Base-by-base conservation (phyloP, 2,113 vertebrate genomes). In the Carassius auratus region DNA sequence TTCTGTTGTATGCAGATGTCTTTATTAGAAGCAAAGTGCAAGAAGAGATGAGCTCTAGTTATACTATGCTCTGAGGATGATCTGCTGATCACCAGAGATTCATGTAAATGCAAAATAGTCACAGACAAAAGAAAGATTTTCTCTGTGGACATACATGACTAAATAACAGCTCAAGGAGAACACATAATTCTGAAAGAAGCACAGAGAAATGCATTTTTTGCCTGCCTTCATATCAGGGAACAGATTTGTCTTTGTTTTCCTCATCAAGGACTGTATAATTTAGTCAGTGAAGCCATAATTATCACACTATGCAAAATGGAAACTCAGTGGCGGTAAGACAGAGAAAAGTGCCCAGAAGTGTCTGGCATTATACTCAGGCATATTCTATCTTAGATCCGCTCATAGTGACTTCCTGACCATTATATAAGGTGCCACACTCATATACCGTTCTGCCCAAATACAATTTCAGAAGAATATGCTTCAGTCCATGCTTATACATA, bases 251-350 rank as follows among this genome's bases (percentile, higher is more conserved):
- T 81, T 81, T 81, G 62, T 81, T 81, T 81, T 17, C 79, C 79
- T 81, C 79, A 81, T 81, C 62, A 81, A 81, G 79, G 62, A 81
- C 79, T 33, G 79, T 69, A 81, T 81, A 81, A 81, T 81, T 81
- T 81, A 81, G 62, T 81, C 62, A 52, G 79, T 69, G 79, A 81
- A 69, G 62, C 79, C 62, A 88, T 91, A 90, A 90, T 90, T 91
- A 88, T 88, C 81, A 86, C 88, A 88, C 90, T 90, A 89, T 88
- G 84, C 85, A 88, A 90, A 91, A 90, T 90, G 23, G 42, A 23
- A 81, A 81, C 42, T 30, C 38, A 14, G 45, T 81, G 55, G 57
- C 52, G 30, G 45, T 26, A 30, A 50, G 48, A 17, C 21, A 74
- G 15, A 13, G 30, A 74, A 2, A 42, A 15, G 26, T 38, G 0